Percentiles rank a stretch among this genome's conserved stretches.
Conservation (phyloP, 2,113 vertebrate genomes). For the Pipa parva region DNA sequence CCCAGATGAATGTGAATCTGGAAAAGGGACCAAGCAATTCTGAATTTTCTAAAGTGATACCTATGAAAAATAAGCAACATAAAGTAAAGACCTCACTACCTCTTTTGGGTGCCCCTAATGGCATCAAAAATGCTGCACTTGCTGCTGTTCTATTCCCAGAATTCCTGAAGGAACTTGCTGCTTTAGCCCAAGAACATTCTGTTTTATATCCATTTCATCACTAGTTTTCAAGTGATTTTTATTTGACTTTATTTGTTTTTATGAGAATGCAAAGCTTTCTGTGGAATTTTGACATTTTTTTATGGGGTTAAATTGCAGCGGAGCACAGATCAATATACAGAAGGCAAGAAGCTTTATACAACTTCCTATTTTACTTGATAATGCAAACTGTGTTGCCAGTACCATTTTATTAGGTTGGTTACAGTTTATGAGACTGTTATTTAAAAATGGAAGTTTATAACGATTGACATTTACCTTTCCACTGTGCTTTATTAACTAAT, state of each 20-base stretch:
- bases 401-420: conserved; percentile 4
- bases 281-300: conserved; percentile 38
- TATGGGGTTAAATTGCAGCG: background rate
- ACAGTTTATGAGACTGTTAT: background rate
- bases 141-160: conserved; percentile 89
- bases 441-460: background rate
- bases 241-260: conserved; percentile 51
- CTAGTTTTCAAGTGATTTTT: conserved; percentile 44
- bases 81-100: conserved; percentile 59
- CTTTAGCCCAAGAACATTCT: conserved; percentile 91
- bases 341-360: background rate
- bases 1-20: conserved; percentile 50
- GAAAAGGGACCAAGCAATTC: conserved; percentile 52
- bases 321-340: background rate
- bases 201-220: conserved; percentile 73
- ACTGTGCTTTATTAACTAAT: background rate
- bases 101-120: conserved; percentile 66
- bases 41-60: conserved; percentile 53
- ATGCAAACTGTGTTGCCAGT: background rate
- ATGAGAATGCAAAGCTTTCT: conserved; percentile 59
- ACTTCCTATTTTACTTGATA: conserved; percentile 38
- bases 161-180: conserved; percentile 95
- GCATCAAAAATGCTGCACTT: conserved; percentile 76
- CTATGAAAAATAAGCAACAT: conserved; percentile 61
- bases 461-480: background rate